These are phyloP conservation scores for Sebastes hubbsi DNA, from an alignment of 2,797 vertebrate species.

Conservation along the genomic window DNA sequence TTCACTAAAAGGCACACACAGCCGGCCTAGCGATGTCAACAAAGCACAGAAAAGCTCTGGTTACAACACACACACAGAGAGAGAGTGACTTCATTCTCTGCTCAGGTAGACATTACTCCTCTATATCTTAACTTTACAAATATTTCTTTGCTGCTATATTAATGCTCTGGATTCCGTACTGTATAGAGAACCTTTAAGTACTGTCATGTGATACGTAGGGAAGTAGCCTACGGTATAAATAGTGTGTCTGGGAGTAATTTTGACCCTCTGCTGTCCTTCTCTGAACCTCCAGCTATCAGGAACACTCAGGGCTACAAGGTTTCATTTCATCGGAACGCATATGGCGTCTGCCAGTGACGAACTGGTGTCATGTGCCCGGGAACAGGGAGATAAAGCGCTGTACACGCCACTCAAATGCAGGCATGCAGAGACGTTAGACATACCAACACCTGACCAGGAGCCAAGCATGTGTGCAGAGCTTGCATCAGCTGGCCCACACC, in stretches of 20 bases:
- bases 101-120: neutral
- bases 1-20: neutral
- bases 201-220: conserved; percentile 47
- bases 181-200: neutral
- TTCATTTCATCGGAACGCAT: conserved; percentile 56
- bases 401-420: conserved; percentile 19
- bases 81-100: neutral
- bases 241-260: conserved; percentile 59
- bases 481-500: conserved; percentile 20
- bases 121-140: neutral
- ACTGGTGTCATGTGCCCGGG: conserved; percentile 39
- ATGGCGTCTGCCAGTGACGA: conserved; percentile 34
- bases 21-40: neutral
- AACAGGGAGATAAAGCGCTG: conserved; percentile 40
- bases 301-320: conserved; percentile 55
- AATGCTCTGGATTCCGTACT: neutral
- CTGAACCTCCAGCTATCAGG: conserved; percentile 60
- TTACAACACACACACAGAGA: neutral
- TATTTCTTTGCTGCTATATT: neutral
- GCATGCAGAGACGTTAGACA: conserved; percentile 29
- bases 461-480: conserved; percentile 16
- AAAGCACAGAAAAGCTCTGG: neutral
- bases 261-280: conserved; percentile 47
- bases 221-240: conserved; percentile 59
- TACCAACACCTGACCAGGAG: conserved; percentile 23